Conservation (phyloP, 2,888 invertebrate species). For the Eurois occulta region DNA sequence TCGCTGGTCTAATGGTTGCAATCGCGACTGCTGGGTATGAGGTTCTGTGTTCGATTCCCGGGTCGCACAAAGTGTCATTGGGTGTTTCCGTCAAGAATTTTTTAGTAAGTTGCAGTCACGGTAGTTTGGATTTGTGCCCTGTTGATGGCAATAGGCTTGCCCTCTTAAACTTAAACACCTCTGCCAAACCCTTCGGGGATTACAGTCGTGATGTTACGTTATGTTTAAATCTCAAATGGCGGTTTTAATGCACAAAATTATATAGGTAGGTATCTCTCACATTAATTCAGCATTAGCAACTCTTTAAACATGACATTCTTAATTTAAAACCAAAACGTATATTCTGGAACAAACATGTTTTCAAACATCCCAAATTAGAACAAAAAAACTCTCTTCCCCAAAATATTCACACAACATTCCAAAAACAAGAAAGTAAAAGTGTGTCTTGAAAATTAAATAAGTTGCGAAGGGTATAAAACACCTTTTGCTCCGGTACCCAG, state of each 20-base stretch:
- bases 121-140: neutral
- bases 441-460: slow-evolving; percentile 63
- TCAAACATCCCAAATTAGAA: neutral
- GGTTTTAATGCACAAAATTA: neutral
- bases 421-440: slow-evolving; percentile 39
- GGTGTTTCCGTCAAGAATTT: neutral
- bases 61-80: neutral
- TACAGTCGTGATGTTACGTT: neutral
- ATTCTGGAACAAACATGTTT: neutral
- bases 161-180: neutral
- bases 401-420: slow-evolving; percentile 23
- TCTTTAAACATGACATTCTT: neutral
- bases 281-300: neutral
- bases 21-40: neutral
- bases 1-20: neutral
- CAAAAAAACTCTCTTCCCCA: neutral
- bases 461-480: slow-evolving; percentile 43
- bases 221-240: neutral
- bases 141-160: neutral
- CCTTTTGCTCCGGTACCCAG: slow-evolving; percentile 38
- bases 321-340: neutral
- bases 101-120: neutral
- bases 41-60: neutral
- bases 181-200: neutral
- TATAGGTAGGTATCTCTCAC: no score